Evolutionary conservation across 2,797 vertebrate species (phyloP).

Genomic region (Neosalanx taihuensis): DNA sequence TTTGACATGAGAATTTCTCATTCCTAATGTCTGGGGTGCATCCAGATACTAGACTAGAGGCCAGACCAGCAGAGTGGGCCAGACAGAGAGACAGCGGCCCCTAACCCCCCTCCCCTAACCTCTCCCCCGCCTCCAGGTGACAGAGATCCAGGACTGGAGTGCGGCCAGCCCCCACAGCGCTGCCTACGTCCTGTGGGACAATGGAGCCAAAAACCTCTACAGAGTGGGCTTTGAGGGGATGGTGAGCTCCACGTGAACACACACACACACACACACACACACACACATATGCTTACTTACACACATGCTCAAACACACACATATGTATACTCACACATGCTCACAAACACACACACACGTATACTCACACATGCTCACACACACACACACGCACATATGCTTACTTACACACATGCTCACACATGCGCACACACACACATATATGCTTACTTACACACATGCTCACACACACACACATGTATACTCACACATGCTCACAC

Average conservation of each 20-base stretch:
- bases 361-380: conserved; percentile 9
- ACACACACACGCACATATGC: background rate
- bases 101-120: background rate
- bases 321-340: conserved; percentile 5
- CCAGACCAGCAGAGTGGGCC: too few species aligned
- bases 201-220: conserved; percentile 99
- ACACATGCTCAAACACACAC: conserved; percentile 9
- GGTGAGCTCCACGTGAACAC: conserved; percentile 78
- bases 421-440: too few species aligned
- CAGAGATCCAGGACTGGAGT: conserved; percentile 99
- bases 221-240: conserved; percentile 99
- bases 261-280: conserved; percentile 26
- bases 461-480: too few species aligned
- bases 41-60: too few species aligned
- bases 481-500: too few species aligned
- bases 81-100: too few species aligned
- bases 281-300: background rate
- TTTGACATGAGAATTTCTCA: too few species aligned
- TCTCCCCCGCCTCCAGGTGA: conserved; percentile 77
- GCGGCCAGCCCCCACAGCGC: conserved; percentile 97
- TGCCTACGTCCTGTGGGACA: conserved; percentile 98
- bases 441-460: too few species aligned
- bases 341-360: conserved; percentile 8
- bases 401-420: too few species aligned
- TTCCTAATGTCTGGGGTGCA: too few species aligned